Evolutionary conservation across 1,140 invertebrate genomes (phyloP).

Genomic region (Monochamus saltuarius): DNA sequence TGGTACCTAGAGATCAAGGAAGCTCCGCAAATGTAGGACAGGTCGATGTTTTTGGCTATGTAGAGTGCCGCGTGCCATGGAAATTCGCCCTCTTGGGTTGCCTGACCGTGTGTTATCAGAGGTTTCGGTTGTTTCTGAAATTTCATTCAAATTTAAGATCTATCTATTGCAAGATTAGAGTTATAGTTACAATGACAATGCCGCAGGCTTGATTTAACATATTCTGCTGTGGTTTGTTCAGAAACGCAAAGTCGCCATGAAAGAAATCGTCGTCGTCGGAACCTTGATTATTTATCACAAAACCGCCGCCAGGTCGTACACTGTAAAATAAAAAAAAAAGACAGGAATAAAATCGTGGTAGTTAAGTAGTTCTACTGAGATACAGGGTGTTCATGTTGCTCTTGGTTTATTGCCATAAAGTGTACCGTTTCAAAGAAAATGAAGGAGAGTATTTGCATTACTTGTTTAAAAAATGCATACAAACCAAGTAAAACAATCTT

Average conservation of each 20-base stretch:
- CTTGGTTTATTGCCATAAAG: too few species aligned
- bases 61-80: slow-evolving; percentile 48
- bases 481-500: too few species aligned
- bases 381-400: too few species aligned
- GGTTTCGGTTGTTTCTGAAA: slow-evolving; percentile 40
- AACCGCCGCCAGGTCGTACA: neutral
- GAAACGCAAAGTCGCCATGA: slow-evolving; percentile 36
- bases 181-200: slow-evolving; percentile 41
- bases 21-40: slow-evolving; percentile 72
- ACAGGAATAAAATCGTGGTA: too few species aligned
- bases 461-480: too few species aligned
- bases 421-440: too few species aligned
- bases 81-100: slow-evolving; percentile 45
- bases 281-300: neutral
- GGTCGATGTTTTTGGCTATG: slow-evolving; percentile 41
- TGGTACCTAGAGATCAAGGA: slow-evolving; percentile 72
- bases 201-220: slow-evolving; percentile 35
- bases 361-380: too few species aligned
- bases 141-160: slow-evolving; percentile 3
- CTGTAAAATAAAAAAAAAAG: too few species aligned
- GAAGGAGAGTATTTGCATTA: too few species aligned
- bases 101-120: slow-evolving; percentile 47
- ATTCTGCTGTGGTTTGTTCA: slow-evolving; percentile 15
- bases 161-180: too few species aligned
- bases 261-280: slow-evolving; percentile 44